Conservation (phyloP, 2,888 invertebrate genomes). For the Poecilus cupreus region DNA sequence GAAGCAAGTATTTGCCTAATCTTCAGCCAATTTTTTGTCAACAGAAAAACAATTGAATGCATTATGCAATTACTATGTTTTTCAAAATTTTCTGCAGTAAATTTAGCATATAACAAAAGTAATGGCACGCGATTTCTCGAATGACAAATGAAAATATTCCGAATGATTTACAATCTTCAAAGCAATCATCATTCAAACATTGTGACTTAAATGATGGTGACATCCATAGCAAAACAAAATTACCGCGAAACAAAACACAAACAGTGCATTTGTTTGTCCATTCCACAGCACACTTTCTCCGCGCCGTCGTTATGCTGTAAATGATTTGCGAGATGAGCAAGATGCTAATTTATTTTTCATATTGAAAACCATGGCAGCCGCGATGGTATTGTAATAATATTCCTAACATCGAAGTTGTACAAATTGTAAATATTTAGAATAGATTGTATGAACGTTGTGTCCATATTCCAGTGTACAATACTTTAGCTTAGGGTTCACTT, state of each 20-base stretch:
- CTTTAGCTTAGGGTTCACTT: slow-evolving; percentile 4
- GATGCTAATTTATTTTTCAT: slow-evolving; percentile 34
- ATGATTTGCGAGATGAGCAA: slow-evolving; percentile 23
- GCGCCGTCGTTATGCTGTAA: slow-evolving; percentile 16
- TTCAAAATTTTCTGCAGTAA: too few relatives aligned
- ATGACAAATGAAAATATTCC: too few relatives aligned
- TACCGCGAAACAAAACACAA: slow-evolving; percentile 32
- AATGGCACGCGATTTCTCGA: neutral
- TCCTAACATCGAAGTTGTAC: slow-evolving; percentile 48
- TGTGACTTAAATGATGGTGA: slow-evolving; percentile 1
- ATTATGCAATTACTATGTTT: too few relatives aligned
- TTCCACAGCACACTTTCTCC: slow-evolving; percentile 40
- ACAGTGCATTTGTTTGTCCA: slow-evolving; percentile 13
- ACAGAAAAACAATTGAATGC: too few relatives aligned
- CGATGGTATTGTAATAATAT: slow-evolving; percentile 18
- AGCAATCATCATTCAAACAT: slow-evolving; percentile 23
- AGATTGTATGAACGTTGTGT: slow-evolving; percentile 44
- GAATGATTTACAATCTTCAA: slow-evolving; percentile 17
- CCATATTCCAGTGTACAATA: slow-evolving; percentile 54
- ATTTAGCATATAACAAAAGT: too few relatives aligned
- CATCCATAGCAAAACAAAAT: slow-evolving; percentile 24
- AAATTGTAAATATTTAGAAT: slow-evolving; percentile 53
- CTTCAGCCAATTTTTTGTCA: too few relatives aligned
- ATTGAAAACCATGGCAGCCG: slow-evolving; percentile 21
- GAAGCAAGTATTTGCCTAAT: too few relatives aligned